Evolutionary conservation across 2,888 invertebrate species (phyloP).

Genomic region (Cantharis rufa): DNA sequence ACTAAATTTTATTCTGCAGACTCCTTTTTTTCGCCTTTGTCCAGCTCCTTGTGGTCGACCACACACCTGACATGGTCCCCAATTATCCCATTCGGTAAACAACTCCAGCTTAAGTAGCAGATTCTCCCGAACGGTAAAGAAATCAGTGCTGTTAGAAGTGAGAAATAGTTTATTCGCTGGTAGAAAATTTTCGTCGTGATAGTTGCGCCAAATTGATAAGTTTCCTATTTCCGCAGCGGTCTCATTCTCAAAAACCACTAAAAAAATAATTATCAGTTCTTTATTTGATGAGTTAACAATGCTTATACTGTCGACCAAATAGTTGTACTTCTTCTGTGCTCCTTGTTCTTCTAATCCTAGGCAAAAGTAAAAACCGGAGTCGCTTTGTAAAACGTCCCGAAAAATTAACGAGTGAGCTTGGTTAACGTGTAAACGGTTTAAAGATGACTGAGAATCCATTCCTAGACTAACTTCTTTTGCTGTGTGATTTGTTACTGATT

Average conservation of each 20-base stretch:
- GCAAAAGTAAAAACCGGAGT: conserved; percentile 60
- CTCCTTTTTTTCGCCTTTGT: conserved; percentile 54
- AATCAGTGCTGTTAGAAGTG: conserved; percentile 53
- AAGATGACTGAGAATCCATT: conserved; percentile 56
- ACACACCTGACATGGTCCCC: conserved; percentile 61
- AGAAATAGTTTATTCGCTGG: conserved; percentile 57
- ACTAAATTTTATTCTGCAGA: conserved; percentile 57
- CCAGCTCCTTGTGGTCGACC: conserved; percentile 52
- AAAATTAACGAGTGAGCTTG: conserved; percentile 57
- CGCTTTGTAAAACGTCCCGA: conserved; percentile 49
- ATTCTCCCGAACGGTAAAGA: conserved; percentile 52
- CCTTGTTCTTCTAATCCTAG: conserved; percentile 53
- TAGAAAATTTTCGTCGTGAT: conserved; percentile 55
- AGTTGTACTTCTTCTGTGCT: conserved; percentile 56
- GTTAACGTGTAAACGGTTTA: conserved; percentile 55
- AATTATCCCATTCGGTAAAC: conserved; percentile 59
- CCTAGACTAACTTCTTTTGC: conserved; percentile 55
- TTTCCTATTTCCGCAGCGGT: conserved; percentile 53
- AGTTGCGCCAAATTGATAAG: conserved; percentile 58
- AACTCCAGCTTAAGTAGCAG: conserved; percentile 56
- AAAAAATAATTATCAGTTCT: background rate
- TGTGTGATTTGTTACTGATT: conserved; percentile 45
- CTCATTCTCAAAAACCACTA: conserved; percentile 27
- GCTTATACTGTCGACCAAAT: conserved; percentile 55
- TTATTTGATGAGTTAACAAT: background rate